phyloP scores from a whole-genome alignment of 2,797 vertebrate genomes.

The Coluber constrictor region DNA sequence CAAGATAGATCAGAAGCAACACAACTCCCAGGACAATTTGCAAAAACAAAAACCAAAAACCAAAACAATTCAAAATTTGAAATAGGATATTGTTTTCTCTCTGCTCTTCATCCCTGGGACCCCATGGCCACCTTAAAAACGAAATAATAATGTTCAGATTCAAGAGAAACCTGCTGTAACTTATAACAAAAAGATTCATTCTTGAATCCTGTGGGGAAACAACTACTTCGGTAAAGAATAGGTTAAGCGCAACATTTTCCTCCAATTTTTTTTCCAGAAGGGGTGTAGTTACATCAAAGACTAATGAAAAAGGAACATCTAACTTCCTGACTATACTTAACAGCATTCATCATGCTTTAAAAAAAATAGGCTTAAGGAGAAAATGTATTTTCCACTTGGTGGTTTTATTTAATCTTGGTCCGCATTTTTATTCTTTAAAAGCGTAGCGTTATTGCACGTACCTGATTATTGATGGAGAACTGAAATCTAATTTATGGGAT shows the following conservation, averaged over 20 bases:
- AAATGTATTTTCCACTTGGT: neutral
- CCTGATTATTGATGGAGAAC: neutral
- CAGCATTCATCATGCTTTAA: slow-evolving; percentile 27
- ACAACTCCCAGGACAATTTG: neutral
- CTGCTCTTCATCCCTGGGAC: neutral
- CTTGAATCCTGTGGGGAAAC: neutral
- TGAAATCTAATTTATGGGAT: slow-evolving; percentile 2
- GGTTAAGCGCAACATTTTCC: neutral
- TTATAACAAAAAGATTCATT: neutral
- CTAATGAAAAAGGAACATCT: slow-evolving; percentile 12
- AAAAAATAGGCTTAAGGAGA: neutral
- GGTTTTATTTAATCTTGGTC: neutral
- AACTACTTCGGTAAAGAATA: neutral
- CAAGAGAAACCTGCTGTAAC: slow-evolving; percentile 8
- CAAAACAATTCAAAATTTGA: neutral
- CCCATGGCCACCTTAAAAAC: neutral
- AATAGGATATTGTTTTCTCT: neutral
- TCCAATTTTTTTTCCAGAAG: neutral
- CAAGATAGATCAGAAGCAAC: neutral
- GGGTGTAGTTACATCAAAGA: neutral
- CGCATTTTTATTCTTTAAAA: neutral
- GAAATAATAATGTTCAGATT: neutral
- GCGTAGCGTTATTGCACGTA: neutral
- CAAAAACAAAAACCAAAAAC: neutral
- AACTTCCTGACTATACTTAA: slow-evolving; percentile 19